phyloP scores from a whole-genome alignment of 2,113 vertebrate genomes.

The Oryzias celebensis region DNA sequence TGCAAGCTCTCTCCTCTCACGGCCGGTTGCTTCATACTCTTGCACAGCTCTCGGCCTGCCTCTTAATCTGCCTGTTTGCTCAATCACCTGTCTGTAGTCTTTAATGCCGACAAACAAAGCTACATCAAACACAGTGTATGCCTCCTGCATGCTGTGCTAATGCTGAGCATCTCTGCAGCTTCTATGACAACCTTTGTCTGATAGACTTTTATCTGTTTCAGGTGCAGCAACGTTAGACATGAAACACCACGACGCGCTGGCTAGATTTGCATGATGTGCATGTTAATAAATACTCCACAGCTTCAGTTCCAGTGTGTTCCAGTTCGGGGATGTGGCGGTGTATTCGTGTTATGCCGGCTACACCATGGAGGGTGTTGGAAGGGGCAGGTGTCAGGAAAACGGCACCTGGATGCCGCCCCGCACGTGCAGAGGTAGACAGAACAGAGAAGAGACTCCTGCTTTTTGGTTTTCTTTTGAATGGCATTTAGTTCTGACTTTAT shows the following conservation, averaged over 20 bases:
- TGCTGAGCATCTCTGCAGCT: constrained; percentile 36
- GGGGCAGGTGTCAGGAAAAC: constrained; percentile 91
- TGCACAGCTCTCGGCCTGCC: not conserved
- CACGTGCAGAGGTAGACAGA: constrained; percentile 87
- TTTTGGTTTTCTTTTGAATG: not conserved
- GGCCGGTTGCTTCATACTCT: not conserved
- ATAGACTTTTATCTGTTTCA: constrained; percentile 44
- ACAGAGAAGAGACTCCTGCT: constrained; percentile 9
- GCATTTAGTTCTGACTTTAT: too few relatives aligned
- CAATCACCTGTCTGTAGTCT: not conserved
- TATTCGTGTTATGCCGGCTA: constrained; percentile 96
- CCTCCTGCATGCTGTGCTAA: constrained; percentile 33
- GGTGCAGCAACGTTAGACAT: constrained; percentile 12
- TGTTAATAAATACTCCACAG: not conserved
- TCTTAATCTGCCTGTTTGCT: not conserved
- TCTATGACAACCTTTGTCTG: constrained; percentile 65
- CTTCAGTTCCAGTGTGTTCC: constrained; percentile 76
- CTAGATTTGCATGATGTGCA: constrained; percentile 48
- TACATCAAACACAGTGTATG: constrained; percentile 46
- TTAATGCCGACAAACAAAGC: constrained; percentile 37
- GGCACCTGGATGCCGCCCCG: constrained; percentile 92
- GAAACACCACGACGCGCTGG: constrained; percentile 15
- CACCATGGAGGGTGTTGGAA: constrained; percentile 86
- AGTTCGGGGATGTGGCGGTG: constrained; percentile 89
- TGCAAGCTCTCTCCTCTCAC: constrained; percentile 11